phyloP scores from a whole-genome alignment of 2,113 vertebrate genomes.

The Gymnarchus niloticus region DNA sequence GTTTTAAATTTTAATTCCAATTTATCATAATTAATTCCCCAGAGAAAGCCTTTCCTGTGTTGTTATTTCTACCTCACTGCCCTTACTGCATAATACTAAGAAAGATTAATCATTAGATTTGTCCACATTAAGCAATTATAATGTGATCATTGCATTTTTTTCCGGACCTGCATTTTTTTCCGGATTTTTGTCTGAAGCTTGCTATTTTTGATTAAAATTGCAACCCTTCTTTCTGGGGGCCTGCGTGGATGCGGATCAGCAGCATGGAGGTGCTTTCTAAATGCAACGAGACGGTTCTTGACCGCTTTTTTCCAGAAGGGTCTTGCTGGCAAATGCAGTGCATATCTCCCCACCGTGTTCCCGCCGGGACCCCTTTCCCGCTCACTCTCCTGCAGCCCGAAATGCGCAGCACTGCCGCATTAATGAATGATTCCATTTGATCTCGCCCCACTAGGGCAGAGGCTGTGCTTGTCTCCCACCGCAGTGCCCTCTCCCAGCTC shows the following conservation, averaged over 20 bases:
- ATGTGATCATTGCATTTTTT: conserved; percentile 13
- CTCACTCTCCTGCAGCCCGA: background rate
- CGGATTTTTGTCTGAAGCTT: conserved; percentile 31
- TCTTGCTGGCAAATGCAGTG: background rate
- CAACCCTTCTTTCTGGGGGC: conserved; percentile 20
- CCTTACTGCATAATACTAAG: conserved; percentile 31
- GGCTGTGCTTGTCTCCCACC: background rate
- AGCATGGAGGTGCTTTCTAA: background rate
- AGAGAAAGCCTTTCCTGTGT: conserved; percentile 20
- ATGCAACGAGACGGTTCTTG: background rate
- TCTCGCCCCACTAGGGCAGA: background rate
- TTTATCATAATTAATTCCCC: conserved; percentile 32
- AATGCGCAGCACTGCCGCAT: background rate
- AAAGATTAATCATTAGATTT: conserved; percentile 41
- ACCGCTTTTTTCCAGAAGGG: background rate
- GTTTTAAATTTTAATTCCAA: conserved; percentile 20
- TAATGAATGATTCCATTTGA: conserved; percentile 32
- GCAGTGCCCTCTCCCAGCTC: background rate
- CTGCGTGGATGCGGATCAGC: conserved; percentile 2
- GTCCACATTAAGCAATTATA: conserved; percentile 39
- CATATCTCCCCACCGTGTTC: background rate
- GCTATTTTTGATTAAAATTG: conserved; percentile 37
- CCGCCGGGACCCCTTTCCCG: background rate
- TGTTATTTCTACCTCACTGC: conserved; percentile 30
- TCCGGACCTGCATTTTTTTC: conserved; percentile 24